Conservation (phyloP, 2,113 vertebrate genomes). For the Amazona vittata region DNA sequence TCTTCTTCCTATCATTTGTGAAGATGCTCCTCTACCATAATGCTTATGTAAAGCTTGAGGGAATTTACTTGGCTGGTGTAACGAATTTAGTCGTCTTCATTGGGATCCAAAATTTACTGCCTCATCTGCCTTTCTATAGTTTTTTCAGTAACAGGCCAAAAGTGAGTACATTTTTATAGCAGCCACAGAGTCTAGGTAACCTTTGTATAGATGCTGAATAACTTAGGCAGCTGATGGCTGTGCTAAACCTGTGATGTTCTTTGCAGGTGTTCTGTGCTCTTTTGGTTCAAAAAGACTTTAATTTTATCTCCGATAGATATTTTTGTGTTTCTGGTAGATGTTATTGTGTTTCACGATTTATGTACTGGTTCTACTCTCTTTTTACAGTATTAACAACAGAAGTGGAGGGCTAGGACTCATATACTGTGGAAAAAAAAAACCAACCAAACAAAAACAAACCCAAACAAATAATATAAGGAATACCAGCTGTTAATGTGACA, state of each 20-base stretch:
- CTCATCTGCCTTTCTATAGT: neutral
- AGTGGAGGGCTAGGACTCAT: neutral
- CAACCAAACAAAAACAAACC: fast-evolving
- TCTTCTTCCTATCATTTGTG: fast-evolving
- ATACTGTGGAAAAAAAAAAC: neutral
- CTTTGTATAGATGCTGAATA: neutral
- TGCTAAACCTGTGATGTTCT: neutral
- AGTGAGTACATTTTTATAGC: neutral
- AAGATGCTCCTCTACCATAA: neutral
- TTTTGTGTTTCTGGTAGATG: neutral
- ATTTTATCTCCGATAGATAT: neutral
- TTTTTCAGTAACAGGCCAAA: neutral
- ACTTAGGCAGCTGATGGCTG: neutral
- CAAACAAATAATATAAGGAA: neutral
- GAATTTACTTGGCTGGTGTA: neutral
- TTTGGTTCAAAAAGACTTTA: neutral
- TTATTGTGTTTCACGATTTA: neutral
- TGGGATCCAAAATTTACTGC: neutral
- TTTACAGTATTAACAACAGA: neutral
- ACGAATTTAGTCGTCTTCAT: neutral
- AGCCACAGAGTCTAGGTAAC: neutral
- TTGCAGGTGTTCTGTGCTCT: neutral
- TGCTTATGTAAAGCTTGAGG: neutral
- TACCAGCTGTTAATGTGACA: fast-evolving
- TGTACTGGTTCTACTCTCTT: neutral